These are phyloP conservation scores for Sycophila texana DNA, from an alignment of 2,888 invertebrate species.

Conservation along the genomic window DNA sequence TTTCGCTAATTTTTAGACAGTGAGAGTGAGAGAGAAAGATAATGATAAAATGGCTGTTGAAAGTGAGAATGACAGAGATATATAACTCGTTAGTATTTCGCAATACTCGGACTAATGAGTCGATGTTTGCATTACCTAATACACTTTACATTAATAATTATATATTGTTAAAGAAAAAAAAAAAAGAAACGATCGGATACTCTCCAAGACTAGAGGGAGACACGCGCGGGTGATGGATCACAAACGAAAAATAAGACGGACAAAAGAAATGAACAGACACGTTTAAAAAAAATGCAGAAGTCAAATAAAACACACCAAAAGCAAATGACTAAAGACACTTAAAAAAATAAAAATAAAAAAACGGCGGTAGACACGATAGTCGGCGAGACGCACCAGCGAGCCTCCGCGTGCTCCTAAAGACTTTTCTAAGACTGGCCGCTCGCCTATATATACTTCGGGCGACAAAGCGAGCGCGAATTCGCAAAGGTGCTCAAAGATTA, in stretches of 20 bases:
- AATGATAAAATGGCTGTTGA: conserved; percentile 39
- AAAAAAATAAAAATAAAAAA: not conserved
- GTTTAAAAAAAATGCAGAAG: conserved; percentile 8
- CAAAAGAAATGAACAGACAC: conserved; percentile 51
- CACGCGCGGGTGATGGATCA: conserved; percentile 23
- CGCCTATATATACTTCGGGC: conserved; percentile 2
- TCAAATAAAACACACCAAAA: conserved; percentile 18
- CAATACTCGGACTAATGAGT: conserved; percentile 54
- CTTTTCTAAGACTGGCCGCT: conserved; percentile 56
- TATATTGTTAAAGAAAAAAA: conserved; percentile 39
- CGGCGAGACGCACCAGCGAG: not conserved
- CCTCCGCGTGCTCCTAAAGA: conserved; percentile 55
- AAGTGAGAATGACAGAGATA: conserved; percentile 51
- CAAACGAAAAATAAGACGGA: conserved; percentile 11
- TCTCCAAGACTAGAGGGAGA: conserved; percentile 41
- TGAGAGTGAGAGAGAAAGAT: conserved; percentile 35
- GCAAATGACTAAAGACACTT: not conserved
- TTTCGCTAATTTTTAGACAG: conserved; percentile 35
- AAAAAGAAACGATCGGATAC: conserved; percentile 15
- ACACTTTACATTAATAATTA: conserved; percentile 35
- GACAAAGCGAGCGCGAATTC: no score
- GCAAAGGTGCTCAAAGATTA: not conserved
- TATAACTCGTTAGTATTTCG: conserved; percentile 55
- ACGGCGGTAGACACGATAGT: not conserved
- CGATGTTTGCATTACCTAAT: conserved; percentile 19